Evolutionary conservation across 2,888 invertebrate genomes (phyloP).

Genomic region (Archips crataeganus): DNA sequence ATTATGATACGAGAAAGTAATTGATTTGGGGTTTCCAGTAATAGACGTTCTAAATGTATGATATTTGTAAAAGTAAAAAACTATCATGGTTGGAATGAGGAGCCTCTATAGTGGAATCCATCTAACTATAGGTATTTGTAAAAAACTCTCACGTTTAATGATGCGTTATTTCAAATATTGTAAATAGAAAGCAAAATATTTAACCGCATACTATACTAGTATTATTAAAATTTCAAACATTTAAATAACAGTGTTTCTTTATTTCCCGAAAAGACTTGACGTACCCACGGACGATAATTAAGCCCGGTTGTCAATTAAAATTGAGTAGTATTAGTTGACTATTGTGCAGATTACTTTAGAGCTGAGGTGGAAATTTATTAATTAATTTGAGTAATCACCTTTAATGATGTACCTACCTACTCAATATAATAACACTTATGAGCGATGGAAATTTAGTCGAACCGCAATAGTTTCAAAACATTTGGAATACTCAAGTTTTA

Average conservation of each 20-base stretch:
- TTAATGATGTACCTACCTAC: constrained; percentile 27
- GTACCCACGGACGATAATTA: constrained; percentile 36
- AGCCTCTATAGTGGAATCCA: not conserved
- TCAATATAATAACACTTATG: not conserved
- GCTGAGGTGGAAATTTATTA: constrained; percentile 16
- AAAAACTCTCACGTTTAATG: not conserved
- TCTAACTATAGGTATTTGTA: not conserved
- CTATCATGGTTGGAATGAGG: too few relatives aligned
- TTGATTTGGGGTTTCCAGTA: too few relatives aligned
- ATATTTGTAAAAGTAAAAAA: too few relatives aligned
- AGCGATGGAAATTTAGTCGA: not conserved
- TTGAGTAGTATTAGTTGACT: constrained; percentile 27
- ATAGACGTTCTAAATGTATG: too few relatives aligned
- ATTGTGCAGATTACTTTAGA: constrained; percentile 30
- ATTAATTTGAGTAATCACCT: constrained; percentile 19
- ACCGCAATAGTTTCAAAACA: too few relatives aligned
- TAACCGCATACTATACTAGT: not conserved
- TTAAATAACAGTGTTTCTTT: constrained; percentile 26
- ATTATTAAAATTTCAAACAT: constrained; percentile 7
- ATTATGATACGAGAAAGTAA: too few relatives aligned
- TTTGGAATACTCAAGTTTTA: not conserved
- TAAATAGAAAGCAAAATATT: not conserved
- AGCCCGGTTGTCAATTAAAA: constrained; percentile 41
- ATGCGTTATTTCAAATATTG: not conserved
- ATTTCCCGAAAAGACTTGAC: constrained; percentile 18